Evolutionary conservation across 2,888 invertebrate genomes (phyloP).

Genomic region (Incurvaria masculella): DNA sequence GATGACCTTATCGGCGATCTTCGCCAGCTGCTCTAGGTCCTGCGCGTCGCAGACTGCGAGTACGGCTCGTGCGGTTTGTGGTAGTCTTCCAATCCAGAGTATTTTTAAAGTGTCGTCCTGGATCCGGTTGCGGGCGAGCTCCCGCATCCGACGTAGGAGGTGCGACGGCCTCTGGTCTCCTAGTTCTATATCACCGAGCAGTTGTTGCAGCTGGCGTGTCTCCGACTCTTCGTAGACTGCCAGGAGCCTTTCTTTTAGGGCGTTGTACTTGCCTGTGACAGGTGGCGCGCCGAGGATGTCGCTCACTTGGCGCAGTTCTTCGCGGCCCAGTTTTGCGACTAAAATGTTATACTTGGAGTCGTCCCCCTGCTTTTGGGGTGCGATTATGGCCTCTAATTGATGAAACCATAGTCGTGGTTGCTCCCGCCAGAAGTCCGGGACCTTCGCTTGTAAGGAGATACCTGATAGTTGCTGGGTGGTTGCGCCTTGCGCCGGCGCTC

Average conservation of each 20-base stretch:
- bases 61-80: constrained; percentile 2
- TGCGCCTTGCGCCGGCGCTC: too few relatives aligned
- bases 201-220: neutral
- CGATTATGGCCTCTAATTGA: constrained; percentile 3
- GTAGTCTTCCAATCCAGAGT: constrained; percentile 4
- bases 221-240: neutral
- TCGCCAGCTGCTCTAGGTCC: constrained; percentile 2
- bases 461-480: too few relatives aligned
- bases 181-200: neutral
- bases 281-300: constrained; percentile 12
- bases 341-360: neutral
- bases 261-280: constrained; percentile 4
- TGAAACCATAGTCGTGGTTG: constrained; percentile 13
- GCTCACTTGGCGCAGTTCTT: constrained; percentile 9
- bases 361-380: neutral
- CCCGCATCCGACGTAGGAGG: constrained; percentile 9
- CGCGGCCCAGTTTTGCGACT: constrained; percentile 7
- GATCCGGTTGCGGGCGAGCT: constrained; percentile 12
- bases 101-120: constrained; percentile 13
- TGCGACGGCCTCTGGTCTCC: neutral
- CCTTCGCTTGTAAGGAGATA: too few relatives aligned
- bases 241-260: constrained; percentile 9
- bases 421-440: constrained; percentile 8
- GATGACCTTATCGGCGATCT: constrained; percentile 5
- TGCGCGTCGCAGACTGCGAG: constrained; percentile 2